phyloP scores from a whole-genome alignment of 1,140 invertebrate species.

The Diabrotica virgifera region DNA sequence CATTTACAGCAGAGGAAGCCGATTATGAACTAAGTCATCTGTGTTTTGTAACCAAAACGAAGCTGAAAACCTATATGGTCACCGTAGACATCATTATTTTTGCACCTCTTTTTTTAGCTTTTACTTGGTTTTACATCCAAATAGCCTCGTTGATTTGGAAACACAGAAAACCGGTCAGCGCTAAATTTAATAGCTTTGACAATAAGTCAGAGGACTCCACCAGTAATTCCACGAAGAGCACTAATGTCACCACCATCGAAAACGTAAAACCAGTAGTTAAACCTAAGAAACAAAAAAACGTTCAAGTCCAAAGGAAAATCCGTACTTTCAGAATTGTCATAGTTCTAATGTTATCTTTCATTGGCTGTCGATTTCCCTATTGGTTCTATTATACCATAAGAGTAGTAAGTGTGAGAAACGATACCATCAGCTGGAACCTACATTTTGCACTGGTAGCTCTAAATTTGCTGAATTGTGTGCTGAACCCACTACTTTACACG shows the following conservation, averaged over 20 bases:
- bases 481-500: conserved; percentile 58
- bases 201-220: conserved; percentile 13
- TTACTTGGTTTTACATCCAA: conserved; percentile 54
- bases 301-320: conserved; percentile 50
- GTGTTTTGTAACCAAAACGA: conserved; percentile 43
- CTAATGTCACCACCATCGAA: background rate
- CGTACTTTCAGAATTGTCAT: conserved; percentile 55
- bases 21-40: conserved; percentile 28
- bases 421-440: conserved; percentile 46
- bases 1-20: conserved; percentile 18
- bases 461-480: conserved; percentile 50
- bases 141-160: conserved; percentile 54
- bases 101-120: conserved; percentile 51
- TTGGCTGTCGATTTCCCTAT: conserved; percentile 52
- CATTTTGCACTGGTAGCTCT: conserved; percentile 51
- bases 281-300: conserved; percentile 27
- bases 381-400: conserved; percentile 53
- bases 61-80: conserved; percentile 45
- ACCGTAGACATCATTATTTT: conserved; percentile 53
- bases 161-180: conserved; percentile 38
- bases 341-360: conserved; percentile 53
- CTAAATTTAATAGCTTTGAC: background rate
- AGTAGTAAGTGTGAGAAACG: conserved; percentile 41
- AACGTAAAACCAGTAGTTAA: conserved; percentile 20
- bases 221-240: conserved; percentile 10